Percentiles rank a stretch among this genome's conserved stretches.
Evolutionary conservation across 1,140 invertebrate genomes (phyloP).

Genomic region (Drosophila sproati): DNA sequence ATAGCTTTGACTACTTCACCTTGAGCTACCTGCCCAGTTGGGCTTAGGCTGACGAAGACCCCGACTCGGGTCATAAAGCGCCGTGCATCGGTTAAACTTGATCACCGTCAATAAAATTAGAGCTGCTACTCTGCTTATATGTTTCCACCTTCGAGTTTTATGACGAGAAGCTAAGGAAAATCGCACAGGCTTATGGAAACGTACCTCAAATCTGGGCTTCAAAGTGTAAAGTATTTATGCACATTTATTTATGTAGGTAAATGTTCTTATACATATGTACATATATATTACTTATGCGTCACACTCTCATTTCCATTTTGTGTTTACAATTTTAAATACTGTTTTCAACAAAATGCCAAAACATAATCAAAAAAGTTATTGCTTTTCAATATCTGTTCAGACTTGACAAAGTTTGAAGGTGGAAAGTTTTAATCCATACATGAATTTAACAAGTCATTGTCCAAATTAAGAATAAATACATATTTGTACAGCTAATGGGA

Average conservation of each 20-base stretch:
- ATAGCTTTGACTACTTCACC: slow-evolving; percentile 60
- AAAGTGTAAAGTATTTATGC: neutral
- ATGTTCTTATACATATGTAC: neutral
- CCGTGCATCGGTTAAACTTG: slow-evolving; percentile 46
- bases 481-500: too few relatives aligned
- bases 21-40: slow-evolving; percentile 48
- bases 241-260: neutral
- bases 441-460: too few relatives aligned
- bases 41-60: slow-evolving; percentile 3
- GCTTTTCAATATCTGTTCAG: too few relatives aligned
- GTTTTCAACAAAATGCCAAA: too few relatives aligned
- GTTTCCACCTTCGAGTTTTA: slow-evolving; percentile 26
- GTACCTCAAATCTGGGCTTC: slow-evolving; percentile 13
- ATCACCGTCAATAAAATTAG: slow-evolving; percentile 61
- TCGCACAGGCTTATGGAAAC: slow-evolving; percentile 51
- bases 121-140: slow-evolving; percentile 3
- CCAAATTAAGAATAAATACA: too few relatives aligned
- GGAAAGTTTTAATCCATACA: too few relatives aligned
- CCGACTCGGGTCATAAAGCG: slow-evolving; percentile 48
- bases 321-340: too few relatives aligned
- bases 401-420: too few relatives aligned
- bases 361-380: too few relatives aligned
- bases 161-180: slow-evolving; percentile 18
- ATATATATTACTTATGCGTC: too few relatives aligned
- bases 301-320: too few relatives aligned